A percentile compares a stretch with the other conserved stretches of the same genome.
Conservation (phyloP, 2,888 invertebrate species). For the Agrotis segetum region DNA sequence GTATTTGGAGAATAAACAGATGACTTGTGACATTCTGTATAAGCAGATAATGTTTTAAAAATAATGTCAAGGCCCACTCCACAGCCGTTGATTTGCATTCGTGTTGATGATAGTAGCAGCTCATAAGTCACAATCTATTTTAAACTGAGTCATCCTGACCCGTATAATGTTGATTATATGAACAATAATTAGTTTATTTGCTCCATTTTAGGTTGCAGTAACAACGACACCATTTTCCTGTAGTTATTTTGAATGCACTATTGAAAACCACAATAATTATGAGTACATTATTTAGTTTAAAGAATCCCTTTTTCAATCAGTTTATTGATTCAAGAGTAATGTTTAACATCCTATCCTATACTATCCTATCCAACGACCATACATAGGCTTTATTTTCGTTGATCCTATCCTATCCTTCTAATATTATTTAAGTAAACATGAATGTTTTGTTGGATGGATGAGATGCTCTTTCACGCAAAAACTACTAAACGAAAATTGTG, state of each 20-base stretch:
- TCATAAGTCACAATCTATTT: constrained; percentile 52
- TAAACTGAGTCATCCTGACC: constrained; percentile 43
- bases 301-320: neutral
- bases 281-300: neutral
- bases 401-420: too few species aligned
- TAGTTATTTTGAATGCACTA: constrained; percentile 8
- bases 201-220: neutral
- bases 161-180: constrained; percentile 33
- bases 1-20: constrained; percentile 40
- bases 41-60: constrained; percentile 71
- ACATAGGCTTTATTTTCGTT: too few species aligned
- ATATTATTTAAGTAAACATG: too few species aligned
- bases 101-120: constrained; percentile 74
- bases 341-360: too few species aligned
- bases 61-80: constrained; percentile 82
- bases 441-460: too few species aligned
- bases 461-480: too few species aligned
- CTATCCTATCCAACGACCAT: too few species aligned
- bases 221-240: constrained; percentile 19
- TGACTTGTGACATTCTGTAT: constrained; percentile 66
- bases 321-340: neutral
- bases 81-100: constrained; percentile 75
- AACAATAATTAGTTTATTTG: constrained; percentile 16
- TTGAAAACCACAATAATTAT: constrained; percentile 1
- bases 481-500: too few species aligned